A percentile compares a stretch with the other conserved stretches of the same genome.
Evolutionary conservation across 2,797 vertebrate species (phyloP).

Genomic region (Sebastes nivosus): DNA sequence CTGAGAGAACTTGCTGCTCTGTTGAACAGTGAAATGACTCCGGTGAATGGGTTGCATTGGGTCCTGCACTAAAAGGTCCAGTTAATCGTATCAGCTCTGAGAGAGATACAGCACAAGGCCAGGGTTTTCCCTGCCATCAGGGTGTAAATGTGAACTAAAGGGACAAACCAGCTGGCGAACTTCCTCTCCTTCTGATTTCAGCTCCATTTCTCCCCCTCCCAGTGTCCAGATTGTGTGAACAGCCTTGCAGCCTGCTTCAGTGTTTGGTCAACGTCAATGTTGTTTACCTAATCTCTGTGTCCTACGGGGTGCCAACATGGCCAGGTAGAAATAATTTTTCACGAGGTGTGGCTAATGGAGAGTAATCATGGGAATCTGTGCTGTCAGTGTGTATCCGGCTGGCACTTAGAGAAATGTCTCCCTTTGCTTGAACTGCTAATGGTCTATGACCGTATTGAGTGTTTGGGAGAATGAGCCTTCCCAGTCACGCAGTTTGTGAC

Average conservation of each 20-base stretch:
- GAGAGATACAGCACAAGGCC: conserved; percentile 37
- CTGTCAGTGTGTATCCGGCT: conserved; percentile 41
- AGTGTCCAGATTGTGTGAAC: conserved; percentile 12
- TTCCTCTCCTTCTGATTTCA: conserved; percentile 4
- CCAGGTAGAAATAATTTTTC: conserved; percentile 50
- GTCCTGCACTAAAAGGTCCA: conserved; percentile 61
- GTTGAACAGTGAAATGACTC: conserved; percentile 83
- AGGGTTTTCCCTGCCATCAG: conserved; percentile 35
- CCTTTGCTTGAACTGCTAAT: conserved; percentile 53
- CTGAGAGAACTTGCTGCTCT: conserved; percentile 76
- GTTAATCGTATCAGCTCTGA: conserved; percentile 67
- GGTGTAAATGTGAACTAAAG: conserved; percentile 43
- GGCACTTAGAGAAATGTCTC: conserved; percentile 45
- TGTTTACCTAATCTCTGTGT: conserved; percentile 35
- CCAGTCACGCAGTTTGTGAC: conserved; percentile 16
- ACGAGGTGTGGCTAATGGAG: conserved; percentile 51
- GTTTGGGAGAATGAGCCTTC: conserved; percentile 33
- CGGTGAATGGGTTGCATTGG: conserved; percentile 50
- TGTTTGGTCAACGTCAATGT: conserved; percentile 8
- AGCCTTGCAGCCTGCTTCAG: neutral
- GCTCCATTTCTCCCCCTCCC: conserved; percentile 4
- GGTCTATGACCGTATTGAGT: conserved; percentile 54
- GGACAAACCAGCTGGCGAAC: conserved; percentile 43
- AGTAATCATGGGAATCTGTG: conserved; percentile 52
- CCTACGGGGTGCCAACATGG: neutral